Evolutionary conservation across 1,140 invertebrate species (phyloP), one percentile per base, ranked within the genome.

Genomic region (Aphelenchoides fujianensis): DNA sequence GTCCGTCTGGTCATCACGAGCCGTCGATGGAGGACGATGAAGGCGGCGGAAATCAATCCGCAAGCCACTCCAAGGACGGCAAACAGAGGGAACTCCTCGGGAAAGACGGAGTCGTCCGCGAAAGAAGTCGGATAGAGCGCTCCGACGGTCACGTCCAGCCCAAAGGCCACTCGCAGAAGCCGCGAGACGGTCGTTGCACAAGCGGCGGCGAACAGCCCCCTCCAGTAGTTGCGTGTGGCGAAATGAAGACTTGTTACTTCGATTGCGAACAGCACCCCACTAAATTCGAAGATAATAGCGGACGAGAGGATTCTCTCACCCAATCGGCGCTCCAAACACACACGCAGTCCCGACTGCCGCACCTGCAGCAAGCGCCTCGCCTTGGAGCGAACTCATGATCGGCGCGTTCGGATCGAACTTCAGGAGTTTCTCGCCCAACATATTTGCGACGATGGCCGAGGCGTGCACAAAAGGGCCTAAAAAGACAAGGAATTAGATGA

Each of bases 161-260:
- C 9, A 0, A 36, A 36, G 7, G 73, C 16, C 12, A 85, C 62
- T 28, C 70, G 54, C 27, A 85, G 85, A 2, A 98, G 86, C 2
- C 95, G 87, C 85, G 97, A 98, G 81, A 95, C 91, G 1, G 94
- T 92, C 0, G 96, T 95, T 36, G 94, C 93, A 85, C 93, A 97
- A 0, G 96, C 95, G 5, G 96, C 95, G 0, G 95, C 91, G 83
- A 98, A 98, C 85, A 99, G 98, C 0, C 95, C 95, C 68, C 96
- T 87, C 95, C 96, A 99, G 85, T 99, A 99, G 84, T 98, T 98
- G 66, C 95, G 88, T 0, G 98, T 94, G 2, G 95, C 95, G 86
- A 99, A 99, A 84, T 97, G 98, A 0, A 94, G 94, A 0, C 95
- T 94, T 30, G 96, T 98, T 86, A 98, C 95, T 88, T 99, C 96